Evolutionary conservation across 2,888 invertebrate species (phyloP).

Genomic region (Helobdella robusta): DNA sequence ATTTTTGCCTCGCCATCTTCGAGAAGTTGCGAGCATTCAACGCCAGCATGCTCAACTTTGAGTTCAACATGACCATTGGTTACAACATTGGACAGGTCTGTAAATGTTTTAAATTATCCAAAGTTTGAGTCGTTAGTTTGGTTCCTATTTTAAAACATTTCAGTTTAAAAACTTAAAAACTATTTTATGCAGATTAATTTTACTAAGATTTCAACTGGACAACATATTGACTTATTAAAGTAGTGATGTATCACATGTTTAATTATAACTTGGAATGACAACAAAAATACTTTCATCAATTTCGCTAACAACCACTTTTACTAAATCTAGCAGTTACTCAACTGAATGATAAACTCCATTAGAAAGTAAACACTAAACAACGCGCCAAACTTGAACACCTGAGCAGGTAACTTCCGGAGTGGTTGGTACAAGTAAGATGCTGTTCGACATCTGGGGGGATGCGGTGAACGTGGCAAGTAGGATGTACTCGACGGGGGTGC

Average conservation of each 20-base stretch:
- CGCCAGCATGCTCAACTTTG: slow-evolving; percentile 48
- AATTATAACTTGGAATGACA: too few relatives aligned
- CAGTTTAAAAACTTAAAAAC: too few relatives aligned
- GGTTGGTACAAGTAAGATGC: slow-evolving; percentile 86
- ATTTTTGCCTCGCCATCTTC: slow-evolving; percentile 79
- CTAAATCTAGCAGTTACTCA: not conserved
- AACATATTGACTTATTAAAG: too few relatives aligned
- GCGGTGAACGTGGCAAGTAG: slow-evolving; percentile 92
- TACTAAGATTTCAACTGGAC: too few relatives aligned
- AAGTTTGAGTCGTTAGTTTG: not conserved
- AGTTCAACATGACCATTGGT: slow-evolving; percentile 58
- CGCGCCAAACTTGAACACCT: not conserved
- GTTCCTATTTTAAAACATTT: too few relatives aligned
- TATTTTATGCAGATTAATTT: too few relatives aligned
- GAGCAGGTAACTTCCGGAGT: slow-evolving; percentile 74
- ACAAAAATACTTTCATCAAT: not conserved
- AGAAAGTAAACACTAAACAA: not conserved
- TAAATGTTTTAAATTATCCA: not conserved
- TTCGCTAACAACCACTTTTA: not conserved
- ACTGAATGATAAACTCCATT: too few relatives aligned
- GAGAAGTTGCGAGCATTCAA: slow-evolving; percentile 54
- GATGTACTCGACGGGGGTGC: slow-evolving; percentile 91
- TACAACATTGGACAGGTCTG: slow-evolving; percentile 75
- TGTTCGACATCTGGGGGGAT: slow-evolving; percentile 97
- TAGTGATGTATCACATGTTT: too few relatives aligned